Conservation (phyloP, 2,113 vertebrate species). For the Anhinga anhinga region DNA sequence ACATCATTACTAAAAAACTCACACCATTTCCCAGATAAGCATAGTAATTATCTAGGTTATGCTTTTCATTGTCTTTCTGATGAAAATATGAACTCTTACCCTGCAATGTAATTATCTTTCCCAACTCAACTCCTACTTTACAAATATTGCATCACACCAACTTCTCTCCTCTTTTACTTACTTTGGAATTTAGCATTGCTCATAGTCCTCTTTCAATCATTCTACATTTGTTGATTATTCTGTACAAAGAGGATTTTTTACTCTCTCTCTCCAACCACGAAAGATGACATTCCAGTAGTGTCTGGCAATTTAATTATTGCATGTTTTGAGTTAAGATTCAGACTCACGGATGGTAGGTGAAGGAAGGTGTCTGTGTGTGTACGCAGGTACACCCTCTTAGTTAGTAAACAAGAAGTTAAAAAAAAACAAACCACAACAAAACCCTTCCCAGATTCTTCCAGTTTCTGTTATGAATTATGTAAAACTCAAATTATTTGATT, state of each 20-base stretch:
- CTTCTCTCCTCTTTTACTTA: background rate
- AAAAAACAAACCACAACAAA: background rate
- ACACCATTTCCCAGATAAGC: background rate
- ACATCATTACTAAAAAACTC: background rate
- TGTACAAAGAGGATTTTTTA: background rate
- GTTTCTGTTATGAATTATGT: background rate
- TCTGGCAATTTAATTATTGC: background rate
- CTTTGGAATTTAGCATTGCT: background rate
- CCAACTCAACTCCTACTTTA: background rate
- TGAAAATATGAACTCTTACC: background rate
- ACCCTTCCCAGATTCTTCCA: background rate
- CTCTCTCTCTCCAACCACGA: background rate
- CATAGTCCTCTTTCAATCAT: background rate
- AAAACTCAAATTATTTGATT: background rate
- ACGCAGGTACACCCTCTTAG: accelerated
- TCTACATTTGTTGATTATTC: background rate
- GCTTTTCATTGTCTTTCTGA: background rate
- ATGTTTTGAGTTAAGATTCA: background rate
- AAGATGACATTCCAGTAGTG: background rate
- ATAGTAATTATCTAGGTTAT: background rate
- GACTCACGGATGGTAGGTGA: background rate
- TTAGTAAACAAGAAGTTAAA: background rate
- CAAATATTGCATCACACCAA: background rate
- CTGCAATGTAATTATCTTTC: background rate
- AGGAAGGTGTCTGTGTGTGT: background rate